These are phyloP conservation scores for Cyanoderma ruficeps DNA, from an alignment of 2,113 vertebrate species.

Conservation along the genomic window DNA sequence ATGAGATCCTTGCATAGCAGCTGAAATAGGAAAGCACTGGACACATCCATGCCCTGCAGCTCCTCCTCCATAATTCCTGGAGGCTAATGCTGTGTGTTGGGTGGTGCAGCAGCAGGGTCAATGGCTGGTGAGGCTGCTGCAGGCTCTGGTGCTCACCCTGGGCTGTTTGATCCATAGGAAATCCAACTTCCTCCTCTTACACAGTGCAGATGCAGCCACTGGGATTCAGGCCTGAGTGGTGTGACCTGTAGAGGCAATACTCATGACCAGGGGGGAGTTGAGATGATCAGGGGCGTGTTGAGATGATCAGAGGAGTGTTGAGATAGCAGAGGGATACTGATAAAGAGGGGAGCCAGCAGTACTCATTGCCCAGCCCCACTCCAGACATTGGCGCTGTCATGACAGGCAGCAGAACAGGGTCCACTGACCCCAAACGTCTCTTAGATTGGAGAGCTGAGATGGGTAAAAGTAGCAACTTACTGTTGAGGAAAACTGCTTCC, in stretches of 20 bases:
- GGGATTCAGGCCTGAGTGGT: not conserved
- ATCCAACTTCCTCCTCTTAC: not conserved
- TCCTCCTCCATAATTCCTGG: not conserved
- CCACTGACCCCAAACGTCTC: not conserved
- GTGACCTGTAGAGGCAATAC: accelerated
- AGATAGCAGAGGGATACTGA: not conserved
- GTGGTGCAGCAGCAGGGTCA: not conserved
- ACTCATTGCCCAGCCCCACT: not conserved
- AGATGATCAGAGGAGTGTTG: not conserved
- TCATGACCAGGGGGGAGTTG: not conserved
- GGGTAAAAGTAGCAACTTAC: slow-evolving; percentile 57
- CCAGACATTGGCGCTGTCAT: accelerated
- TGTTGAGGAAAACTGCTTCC: slow-evolving; percentile 51
- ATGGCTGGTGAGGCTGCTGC: not conserved
- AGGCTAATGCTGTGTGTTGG: not conserved
- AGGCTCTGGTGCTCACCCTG: accelerated
- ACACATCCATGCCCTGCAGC: not conserved
- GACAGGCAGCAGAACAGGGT: not conserved
- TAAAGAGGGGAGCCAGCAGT: not conserved
- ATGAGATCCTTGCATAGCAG: not conserved
- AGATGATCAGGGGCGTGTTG: not conserved
- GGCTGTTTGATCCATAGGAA: not conserved
- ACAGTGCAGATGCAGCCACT: not conserved
- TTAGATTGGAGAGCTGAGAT: not conserved
- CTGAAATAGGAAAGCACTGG: not conserved